Percentiles rank a stretch among this genome's conserved stretches.
Evolutionary conservation across 2,797 vertebrate genomes (phyloP).

Genomic region (Lycodopsis pacificus): DNA sequence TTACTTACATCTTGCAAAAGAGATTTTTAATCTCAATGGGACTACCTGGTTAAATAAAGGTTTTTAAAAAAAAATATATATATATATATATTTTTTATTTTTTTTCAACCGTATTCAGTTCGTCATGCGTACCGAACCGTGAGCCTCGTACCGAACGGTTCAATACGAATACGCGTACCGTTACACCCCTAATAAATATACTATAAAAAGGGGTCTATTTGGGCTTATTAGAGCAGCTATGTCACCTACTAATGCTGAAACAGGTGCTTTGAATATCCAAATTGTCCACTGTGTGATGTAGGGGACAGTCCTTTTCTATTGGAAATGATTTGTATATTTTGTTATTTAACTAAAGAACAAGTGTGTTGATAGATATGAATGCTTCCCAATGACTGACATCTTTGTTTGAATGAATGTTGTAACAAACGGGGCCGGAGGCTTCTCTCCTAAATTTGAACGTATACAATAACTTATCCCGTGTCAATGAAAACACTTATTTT

Average conservation of each 20-base stretch:
- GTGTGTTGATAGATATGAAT: slow-evolving; percentile 15
- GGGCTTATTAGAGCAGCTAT: neutral
- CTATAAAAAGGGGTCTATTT: neutral
- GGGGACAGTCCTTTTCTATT: neutral
- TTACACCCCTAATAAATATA: too few relatives aligned
- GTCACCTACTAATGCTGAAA: neutral
- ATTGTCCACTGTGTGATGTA: slow-evolving; percentile 10
- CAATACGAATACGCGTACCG: too few relatives aligned
- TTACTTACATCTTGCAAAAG: too few relatives aligned
- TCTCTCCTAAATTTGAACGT: slow-evolving; percentile 24
- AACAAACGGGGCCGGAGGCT: slow-evolving; percentile 8
- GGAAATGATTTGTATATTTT: slow-evolving; percentile 10
- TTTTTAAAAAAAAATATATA: too few relatives aligned
- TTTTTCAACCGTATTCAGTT: too few relatives aligned
- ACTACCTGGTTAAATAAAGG: too few relatives aligned
- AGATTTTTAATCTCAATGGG: too few relatives aligned
- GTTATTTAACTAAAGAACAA: neutral
- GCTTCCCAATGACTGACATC: slow-evolving; percentile 13
- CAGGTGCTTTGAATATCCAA: slow-evolving; percentile 3
- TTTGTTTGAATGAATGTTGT: neutral
- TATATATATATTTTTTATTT: too few relatives aligned
- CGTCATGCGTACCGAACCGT: too few relatives aligned
- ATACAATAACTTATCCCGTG: neutral
- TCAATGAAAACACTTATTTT: slow-evolving; percentile 18
- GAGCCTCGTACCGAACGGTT: too few relatives aligned